Conservation (phyloP, 1,140 invertebrate genomes). For the Calliphora vicina region DNA sequence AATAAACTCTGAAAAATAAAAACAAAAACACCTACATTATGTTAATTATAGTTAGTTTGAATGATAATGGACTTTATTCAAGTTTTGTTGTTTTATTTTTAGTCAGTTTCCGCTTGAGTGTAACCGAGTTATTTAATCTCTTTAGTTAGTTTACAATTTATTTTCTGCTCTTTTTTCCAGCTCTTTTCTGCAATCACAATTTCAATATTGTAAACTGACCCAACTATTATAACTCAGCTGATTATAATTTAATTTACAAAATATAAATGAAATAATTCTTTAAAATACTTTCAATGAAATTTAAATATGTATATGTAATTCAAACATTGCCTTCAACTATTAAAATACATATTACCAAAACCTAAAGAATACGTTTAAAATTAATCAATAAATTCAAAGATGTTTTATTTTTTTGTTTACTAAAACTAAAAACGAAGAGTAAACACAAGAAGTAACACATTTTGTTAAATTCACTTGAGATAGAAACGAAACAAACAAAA, state of each 20-base stretch:
- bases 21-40: neutral
- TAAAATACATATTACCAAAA: neutral
- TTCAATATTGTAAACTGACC: too few relatives aligned
- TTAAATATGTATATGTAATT: too few relatives aligned
- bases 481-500: too few relatives aligned
- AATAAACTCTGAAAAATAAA: neutral
- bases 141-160: neutral
- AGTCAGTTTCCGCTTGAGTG: neutral
- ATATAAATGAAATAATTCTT: too few relatives aligned
- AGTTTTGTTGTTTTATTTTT: neutral
- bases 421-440: neutral
- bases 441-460: neutral
- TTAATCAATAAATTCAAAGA: neutral
- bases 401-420: neutral
- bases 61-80: neutral
- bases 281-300: too few relatives aligned
- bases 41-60: neutral
- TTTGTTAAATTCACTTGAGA: neutral
- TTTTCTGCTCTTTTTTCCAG: too few relatives aligned
- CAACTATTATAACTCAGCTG: too few relatives aligned
- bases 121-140: neutral
- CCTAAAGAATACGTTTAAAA: neutral
- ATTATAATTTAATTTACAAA: too few relatives aligned
- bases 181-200: too few relatives aligned
- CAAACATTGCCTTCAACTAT: too few relatives aligned